These are phyloP conservation scores for Zapus hudsonius DNA, from an alignment of 2,113 vertebrate genomes.

Conservation along the genomic window DNA sequence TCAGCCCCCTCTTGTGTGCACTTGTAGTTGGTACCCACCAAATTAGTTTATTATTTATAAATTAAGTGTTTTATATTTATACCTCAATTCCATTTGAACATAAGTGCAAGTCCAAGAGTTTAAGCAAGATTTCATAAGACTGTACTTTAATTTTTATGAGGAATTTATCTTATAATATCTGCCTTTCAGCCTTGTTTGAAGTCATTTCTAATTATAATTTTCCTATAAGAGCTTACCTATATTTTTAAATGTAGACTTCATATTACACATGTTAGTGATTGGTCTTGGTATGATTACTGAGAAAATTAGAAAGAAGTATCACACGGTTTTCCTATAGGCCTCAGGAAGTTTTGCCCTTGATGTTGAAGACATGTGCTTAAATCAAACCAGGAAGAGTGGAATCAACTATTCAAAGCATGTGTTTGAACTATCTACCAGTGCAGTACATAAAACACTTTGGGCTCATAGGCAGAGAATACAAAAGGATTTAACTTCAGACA, in stretches of 20 bases:
- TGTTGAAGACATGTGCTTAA: constrained; percentile 65
- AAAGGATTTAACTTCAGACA: constrained; percentile 52
- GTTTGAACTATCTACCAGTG: constrained; percentile 71
- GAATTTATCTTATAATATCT: background rate
- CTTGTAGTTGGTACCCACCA: background rate
- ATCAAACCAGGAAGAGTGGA: constrained; percentile 65
- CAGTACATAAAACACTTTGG: constrained; percentile 54
- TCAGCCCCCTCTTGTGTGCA: background rate
- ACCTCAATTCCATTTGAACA: background rate
- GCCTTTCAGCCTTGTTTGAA: constrained; percentile 35
- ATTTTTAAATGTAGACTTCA: background rate
- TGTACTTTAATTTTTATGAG: background rate
- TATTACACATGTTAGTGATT: background rate
- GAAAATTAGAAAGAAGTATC: rapidly evolving
- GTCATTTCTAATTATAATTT: constrained; percentile 39
- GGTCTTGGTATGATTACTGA: background rate
- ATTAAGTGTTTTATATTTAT: background rate
- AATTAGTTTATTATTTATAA: background rate
- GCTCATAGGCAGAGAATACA: constrained; percentile 7
- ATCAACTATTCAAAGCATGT: constrained; percentile 20
- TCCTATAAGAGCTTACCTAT: background rate
- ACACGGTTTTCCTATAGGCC: constrained; percentile 14
- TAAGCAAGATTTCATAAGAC: constrained; percentile 1
- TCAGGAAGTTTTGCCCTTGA: constrained; percentile 45
- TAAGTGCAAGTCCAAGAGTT: background rate